Conservation (phyloP, 2,797 vertebrate genomes). For the Sebastes dallii region DNA sequence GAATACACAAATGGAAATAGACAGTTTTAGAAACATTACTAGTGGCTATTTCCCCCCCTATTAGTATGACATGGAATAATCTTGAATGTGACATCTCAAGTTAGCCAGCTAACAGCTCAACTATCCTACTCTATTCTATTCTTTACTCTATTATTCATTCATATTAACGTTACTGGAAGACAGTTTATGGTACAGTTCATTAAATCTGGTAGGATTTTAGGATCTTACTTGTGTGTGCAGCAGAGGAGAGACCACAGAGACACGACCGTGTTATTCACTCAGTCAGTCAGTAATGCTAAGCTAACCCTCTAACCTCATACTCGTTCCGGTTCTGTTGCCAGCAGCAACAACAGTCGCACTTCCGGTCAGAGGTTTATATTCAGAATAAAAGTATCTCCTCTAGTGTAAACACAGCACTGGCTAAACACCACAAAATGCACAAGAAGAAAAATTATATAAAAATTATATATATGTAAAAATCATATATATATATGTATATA, state of each 20-base stretch:
- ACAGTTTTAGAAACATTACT: accelerated
- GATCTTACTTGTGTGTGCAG: slow-evolving; percentile 32
- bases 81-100: neutral
- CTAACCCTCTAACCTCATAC: neutral
- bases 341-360: neutral
- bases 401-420: neutral
- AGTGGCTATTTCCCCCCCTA: accelerated
- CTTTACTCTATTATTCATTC: neutral
- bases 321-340: neutral
- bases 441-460: too few species aligned
- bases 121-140: too few species aligned
- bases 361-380: neutral
- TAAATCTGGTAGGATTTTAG: accelerated
- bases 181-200: accelerated
- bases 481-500: too few species aligned
- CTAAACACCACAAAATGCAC: too few species aligned
- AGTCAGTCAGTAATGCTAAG: neutral
- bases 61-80: neutral
- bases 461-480: too few species aligned
- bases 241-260: neutral
- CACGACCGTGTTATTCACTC: neutral
- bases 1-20: accelerated
- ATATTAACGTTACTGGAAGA: neutral
- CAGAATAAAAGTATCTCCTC: slow-evolving; percentile 17
- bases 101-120: neutral